Conservation (phyloP, 2,113 vertebrate species). For the Thunnus thynnus region DNA sequence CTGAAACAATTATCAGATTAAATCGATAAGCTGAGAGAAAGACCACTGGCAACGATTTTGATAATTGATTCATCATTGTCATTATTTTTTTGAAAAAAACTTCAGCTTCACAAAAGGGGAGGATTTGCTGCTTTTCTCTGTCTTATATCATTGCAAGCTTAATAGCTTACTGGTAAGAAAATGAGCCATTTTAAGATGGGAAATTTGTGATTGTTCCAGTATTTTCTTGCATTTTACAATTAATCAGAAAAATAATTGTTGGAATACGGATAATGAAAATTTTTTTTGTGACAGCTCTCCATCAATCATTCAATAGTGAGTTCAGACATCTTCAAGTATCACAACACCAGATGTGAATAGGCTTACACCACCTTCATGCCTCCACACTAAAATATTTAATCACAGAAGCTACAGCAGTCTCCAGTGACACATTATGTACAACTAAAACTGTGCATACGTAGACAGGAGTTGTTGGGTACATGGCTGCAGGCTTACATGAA, state of each 20-base stretch:
- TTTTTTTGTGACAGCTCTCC: no score
- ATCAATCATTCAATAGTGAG: neutral
- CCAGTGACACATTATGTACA: conserved; percentile 14
- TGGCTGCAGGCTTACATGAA: conserved; percentile 6
- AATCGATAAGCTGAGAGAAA: neutral
- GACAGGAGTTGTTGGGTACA: neutral
- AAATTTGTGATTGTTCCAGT: neutral
- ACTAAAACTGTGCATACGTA: conserved; percentile 10
- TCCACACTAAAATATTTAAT: neutral
- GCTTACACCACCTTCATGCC: neutral
- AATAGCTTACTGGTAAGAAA: neutral
- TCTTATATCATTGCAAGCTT: neutral
- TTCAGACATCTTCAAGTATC: neutral
- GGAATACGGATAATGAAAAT: no score
- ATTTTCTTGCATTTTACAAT: no score
- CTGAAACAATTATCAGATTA: neutral
- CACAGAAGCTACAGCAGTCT: neutral
- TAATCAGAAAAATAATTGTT: no score
- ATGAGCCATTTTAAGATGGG: neutral
- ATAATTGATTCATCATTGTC: neutral
- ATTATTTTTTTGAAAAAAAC: neutral
- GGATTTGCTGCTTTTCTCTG: neutral
- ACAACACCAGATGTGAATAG: neutral
- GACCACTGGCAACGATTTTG: neutral
- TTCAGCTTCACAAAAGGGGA: neutral